Evolutionary conservation across 2,113 vertebrate species (phyloP).

Genomic region (Chinchilla lanigera): DNA sequence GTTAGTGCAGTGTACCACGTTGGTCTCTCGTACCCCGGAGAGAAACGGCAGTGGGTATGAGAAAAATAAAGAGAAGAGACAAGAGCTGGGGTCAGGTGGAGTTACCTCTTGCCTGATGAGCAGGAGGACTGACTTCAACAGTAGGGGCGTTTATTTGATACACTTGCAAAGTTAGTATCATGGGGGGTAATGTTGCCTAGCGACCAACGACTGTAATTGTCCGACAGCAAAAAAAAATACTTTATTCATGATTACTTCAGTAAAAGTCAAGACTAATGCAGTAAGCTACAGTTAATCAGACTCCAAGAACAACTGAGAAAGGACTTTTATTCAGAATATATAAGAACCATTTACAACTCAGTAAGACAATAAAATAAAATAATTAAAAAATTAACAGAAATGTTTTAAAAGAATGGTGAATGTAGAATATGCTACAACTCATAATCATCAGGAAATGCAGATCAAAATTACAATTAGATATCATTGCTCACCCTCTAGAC

Average conservation of each 20-base stretch:
- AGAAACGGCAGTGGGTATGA: too few species aligned
- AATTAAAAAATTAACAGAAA: background rate
- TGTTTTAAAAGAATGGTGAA: background rate
- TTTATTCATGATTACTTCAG: background rate
- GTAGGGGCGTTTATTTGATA: too few species aligned
- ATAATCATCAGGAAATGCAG: background rate
- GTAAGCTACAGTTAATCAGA: background rate
- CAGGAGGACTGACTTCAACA: too few species aligned
- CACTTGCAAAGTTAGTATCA: too few species aligned
- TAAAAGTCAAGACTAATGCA: background rate
- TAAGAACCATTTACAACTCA: background rate
- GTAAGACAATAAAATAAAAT: background rate
- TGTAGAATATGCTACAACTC: background rate
- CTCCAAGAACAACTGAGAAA: background rate
- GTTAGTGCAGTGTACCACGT: too few species aligned
- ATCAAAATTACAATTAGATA: background rate
- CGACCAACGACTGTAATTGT: too few species aligned
- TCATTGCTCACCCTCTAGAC: background rate
- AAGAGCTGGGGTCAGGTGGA: too few species aligned
- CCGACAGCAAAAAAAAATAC: too few species aligned
- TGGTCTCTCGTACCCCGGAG: too few species aligned
- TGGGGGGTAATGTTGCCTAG: too few species aligned
- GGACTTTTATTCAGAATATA: background rate
- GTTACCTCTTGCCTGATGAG: too few species aligned
- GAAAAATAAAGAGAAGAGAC: too few species aligned